phyloP scores from a whole-genome alignment of 2,888 invertebrate species.

The Ophion ellenae region DNA sequence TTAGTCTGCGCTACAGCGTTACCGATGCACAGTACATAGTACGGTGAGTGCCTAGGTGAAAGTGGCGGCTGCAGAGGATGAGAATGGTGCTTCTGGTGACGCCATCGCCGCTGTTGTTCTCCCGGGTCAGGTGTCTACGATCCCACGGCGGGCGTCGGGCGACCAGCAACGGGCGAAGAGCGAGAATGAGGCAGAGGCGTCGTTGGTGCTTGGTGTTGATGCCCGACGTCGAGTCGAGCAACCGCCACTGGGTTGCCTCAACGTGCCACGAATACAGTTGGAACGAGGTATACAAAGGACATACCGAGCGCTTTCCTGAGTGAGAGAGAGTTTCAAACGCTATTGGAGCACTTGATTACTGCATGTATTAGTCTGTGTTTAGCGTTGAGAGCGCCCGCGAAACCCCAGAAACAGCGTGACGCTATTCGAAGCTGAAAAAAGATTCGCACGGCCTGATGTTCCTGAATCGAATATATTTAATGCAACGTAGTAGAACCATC shows the following conservation, averaged over 20 bases:
- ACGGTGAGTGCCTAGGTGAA: conserved; percentile 36
- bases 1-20: conserved; percentile 26
- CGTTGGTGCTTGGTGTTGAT: conserved; percentile 49
- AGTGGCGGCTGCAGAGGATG: conserved; percentile 45
- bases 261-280: conserved; percentile 61
- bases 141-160: conserved; percentile 74
- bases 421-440: conserved; percentile 29
- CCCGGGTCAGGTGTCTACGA: conserved; percentile 77
- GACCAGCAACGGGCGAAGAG: conserved; percentile 54
- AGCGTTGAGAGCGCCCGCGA: conserved; percentile 73
- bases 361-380: conserved; percentile 80
- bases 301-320: conserved; percentile 45
- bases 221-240: conserved; percentile 49
- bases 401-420: conserved; percentile 26
- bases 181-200: conserved; percentile 37
- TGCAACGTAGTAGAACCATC: not conserved
- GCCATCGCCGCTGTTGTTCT: conserved; percentile 57
- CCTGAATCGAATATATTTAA: not conserved
- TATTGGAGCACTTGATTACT: conserved; percentile 76
- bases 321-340: conserved; percentile 66
- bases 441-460: conserved; percentile 10
- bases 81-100: conserved; percentile 53
- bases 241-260: conserved; percentile 50
- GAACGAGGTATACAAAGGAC: conserved; percentile 72
- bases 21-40: conserved; percentile 39